Evolutionary conservation across 23 tunicate genomes (phyloP).

Genomic region (Clavelina lepadiformis): DNA sequence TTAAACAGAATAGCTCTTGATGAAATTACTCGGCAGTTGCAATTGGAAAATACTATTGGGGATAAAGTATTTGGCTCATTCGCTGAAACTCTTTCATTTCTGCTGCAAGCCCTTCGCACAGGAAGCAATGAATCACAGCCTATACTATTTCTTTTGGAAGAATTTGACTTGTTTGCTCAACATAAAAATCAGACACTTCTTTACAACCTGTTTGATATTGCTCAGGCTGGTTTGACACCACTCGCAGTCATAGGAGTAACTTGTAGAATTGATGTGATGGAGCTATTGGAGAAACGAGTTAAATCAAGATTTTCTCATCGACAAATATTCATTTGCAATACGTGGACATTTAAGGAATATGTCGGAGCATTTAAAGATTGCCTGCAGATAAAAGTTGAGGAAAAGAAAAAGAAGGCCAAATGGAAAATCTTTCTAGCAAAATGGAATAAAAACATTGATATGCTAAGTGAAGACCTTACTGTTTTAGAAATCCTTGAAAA

Average conservation of each 20-base stretch:
- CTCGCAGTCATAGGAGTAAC: slow-evolving; percentile 78
- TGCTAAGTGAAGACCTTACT: slow-evolving; percentile 23
- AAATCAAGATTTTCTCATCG: slow-evolving; percentile 91
- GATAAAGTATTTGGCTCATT: slow-evolving; percentile 81
- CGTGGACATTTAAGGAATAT: slow-evolving; percentile 49
- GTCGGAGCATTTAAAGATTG: slow-evolving; percentile 32
- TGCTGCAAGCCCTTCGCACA: slow-evolving; percentile 58
- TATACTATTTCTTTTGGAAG: slow-evolving; percentile 60
- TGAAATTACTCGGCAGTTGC: slow-evolving; percentile 91
- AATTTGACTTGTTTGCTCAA: slow-evolving; percentile 83
- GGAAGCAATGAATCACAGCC: slow-evolving; percentile 60
- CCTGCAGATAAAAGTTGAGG: slow-evolving; percentile 17
- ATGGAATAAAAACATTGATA: slow-evolving; percentile 40
- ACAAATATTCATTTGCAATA: slow-evolving; percentile 59
- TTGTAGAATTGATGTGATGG: slow-evolving; percentile 80
- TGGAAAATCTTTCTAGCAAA: not conserved
- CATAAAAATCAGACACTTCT: slow-evolving; percentile 89
- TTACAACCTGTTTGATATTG: slow-evolving; percentile 80
- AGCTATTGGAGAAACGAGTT: slow-evolving; percentile 82
- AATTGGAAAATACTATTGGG: slow-evolving; percentile 69
- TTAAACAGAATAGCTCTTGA: slow-evolving; percentile 62
- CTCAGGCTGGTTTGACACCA: slow-evolving; percentile 71
- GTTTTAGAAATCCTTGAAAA: slow-evolving; percentile 42
- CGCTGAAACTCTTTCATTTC: slow-evolving; percentile 68
- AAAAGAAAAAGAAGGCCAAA: not conserved